Conservation (phyloP, 2,113 vertebrate genomes). For the Tupaia chinensis region DNA sequence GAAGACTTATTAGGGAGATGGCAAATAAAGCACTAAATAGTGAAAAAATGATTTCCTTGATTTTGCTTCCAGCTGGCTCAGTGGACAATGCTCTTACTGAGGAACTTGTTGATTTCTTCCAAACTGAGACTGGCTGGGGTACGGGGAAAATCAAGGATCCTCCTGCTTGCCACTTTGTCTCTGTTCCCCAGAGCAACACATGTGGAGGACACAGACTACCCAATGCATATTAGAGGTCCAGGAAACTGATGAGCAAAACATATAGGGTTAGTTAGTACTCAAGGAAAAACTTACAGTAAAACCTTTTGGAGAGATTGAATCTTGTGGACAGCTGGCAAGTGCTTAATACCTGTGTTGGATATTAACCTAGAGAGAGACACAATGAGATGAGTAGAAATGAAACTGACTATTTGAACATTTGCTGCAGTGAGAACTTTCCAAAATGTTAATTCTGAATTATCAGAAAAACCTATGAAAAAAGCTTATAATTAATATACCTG, state of each 20-base stretch:
- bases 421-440: neutral
- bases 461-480: slow-evolving; percentile 1
- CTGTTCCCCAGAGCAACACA: neutral
- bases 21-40: neutral
- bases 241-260: neutral
- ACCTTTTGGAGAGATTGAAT: slow-evolving; percentile 82
- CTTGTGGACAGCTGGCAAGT: slow-evolving; percentile 78
- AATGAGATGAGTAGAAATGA: slow-evolving; percentile 49
- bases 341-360: slow-evolving; percentile 82
- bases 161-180: neutral
- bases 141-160: neutral
- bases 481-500: neutral
- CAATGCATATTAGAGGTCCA: neutral
- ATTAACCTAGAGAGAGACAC: slow-evolving; percentile 80
- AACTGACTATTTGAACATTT: slow-evolving; percentile 16
- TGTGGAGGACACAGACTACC: neutral
- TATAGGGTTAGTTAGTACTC: neutral
- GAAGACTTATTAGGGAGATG: neutral
- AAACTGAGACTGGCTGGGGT: neutral
- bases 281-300: slow-evolving; percentile 80
- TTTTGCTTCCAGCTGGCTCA: neutral
- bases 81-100: neutral
- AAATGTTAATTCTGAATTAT: slow-evolving; percentile 2
- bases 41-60: neutral
- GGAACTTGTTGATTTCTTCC: neutral